Evolutionary conservation across 1,140 invertebrate genomes (phyloP).

Genomic region (Chymomyza costata): DNA sequence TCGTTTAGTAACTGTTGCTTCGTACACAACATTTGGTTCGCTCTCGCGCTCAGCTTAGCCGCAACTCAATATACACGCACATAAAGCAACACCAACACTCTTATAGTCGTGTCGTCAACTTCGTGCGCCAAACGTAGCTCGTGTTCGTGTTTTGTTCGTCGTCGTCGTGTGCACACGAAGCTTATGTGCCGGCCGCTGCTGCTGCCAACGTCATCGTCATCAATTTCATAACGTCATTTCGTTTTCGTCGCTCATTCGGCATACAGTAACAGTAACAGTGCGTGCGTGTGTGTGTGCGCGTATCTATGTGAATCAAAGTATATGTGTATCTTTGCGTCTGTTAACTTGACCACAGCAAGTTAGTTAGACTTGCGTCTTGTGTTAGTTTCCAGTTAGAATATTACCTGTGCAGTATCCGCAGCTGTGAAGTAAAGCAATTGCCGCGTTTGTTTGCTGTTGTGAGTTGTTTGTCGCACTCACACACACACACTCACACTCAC

Average conservation of each 20-base stretch:
- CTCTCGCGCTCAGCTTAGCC: slow-evolving; percentile 41
- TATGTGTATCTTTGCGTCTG: slow-evolving; percentile 3
- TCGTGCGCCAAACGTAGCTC: no score
- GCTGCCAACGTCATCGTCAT: slow-evolving; percentile 35
- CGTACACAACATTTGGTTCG: slow-evolving; percentile 28
- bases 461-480: no score
- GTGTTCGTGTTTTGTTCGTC: slow-evolving; percentile 11
- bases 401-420: no score
- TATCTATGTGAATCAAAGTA: not conserved
- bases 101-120: slow-evolving; percentile 12
- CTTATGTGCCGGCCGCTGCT: slow-evolving; percentile 12
- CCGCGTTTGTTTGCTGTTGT: no score
- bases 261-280: slow-evolving; percentile 10
- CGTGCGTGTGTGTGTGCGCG: slow-evolving; percentile 24
- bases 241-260: slow-evolving; percentile 17
- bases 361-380: slow-evolving; percentile 40
- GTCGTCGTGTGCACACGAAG: slow-evolving; percentile 2
- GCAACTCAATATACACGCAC: slow-evolving; percentile 16
- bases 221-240: slow-evolving; percentile 51
- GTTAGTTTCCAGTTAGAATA: not conserved
- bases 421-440: no score
- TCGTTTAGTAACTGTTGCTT: slow-evolving; percentile 74
- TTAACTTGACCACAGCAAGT: slow-evolving; percentile 14
- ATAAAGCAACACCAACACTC: not conserved
- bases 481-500: no score